These are phyloP conservation scores for Cosmia pyralina DNA, from an alignment of 2,888 invertebrate species.

Conservation along the genomic window DNA sequence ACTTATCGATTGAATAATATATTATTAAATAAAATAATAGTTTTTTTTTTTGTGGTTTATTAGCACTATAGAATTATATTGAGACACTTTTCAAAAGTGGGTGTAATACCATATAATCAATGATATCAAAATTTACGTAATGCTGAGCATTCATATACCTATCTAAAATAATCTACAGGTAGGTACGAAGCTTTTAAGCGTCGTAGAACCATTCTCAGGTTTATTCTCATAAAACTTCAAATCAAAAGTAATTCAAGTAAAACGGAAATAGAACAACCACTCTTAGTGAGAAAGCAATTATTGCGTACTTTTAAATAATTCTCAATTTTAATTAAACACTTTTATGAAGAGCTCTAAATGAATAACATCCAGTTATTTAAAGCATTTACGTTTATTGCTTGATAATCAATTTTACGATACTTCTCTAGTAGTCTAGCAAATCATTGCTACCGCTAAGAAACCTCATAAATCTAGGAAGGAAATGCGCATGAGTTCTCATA, in stretches of 20 bases:
- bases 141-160: conserved; percentile 89
- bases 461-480: conserved; percentile 16
- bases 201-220: background rate
- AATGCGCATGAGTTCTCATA: conserved; percentile 12
- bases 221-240: conserved; percentile 26
- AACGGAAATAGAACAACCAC: conserved; percentile 24
- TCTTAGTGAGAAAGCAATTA: conserved; percentile 19
- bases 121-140: conserved; percentile 91
- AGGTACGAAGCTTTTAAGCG: background rate
- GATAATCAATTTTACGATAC: conserved; percentile 67
- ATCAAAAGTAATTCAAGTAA: conserved; percentile 20
- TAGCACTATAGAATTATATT: too few relatives aligned
- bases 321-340: conserved; percentile 57
- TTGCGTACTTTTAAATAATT: conserved; percentile 41
- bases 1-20: too few relatives aligned
- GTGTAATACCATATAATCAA: too few relatives aligned
- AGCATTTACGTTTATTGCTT: conserved; percentile 59
- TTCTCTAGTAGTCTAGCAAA: conserved; percentile 59
- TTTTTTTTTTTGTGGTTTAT: too few relatives aligned
- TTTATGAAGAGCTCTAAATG: conserved; percentile 63
- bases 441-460: conserved; percentile 57
- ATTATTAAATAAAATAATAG: too few relatives aligned
- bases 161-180: background rate
- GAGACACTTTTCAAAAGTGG: too few relatives aligned
- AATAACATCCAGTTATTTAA: conserved; percentile 47